Evolutionary conservation across 2,888 invertebrate species (phyloP).

Genomic region (Margaritifera margaritifera): DNA sequence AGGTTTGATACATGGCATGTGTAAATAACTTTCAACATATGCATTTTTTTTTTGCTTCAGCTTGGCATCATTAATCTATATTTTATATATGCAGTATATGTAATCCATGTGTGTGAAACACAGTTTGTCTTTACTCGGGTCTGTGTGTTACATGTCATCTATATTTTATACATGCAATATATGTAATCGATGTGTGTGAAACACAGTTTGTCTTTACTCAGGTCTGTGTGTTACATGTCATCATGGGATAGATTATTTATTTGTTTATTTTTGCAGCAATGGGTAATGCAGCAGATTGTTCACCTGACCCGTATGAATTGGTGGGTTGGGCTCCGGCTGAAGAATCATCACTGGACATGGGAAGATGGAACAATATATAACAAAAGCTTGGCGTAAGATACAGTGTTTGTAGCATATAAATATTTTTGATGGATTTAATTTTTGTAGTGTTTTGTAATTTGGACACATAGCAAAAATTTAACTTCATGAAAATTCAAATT

Average conservation of each 20-base stretch:
- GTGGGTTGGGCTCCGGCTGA: constrained; percentile 41
- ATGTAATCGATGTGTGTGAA: no score
- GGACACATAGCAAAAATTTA: neutral
- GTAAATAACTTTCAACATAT: no score
- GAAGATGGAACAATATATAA: constrained; percentile 40
- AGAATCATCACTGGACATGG: constrained; percentile 45
- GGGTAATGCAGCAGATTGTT: constrained; percentile 26
- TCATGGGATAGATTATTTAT: neutral
- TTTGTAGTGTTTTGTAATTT: neutral
- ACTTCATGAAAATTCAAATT: neutral
- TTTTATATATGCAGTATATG: no score
- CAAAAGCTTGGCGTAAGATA: constrained; percentile 36
- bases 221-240: neutral
- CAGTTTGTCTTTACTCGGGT: no score
- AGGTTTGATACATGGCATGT: no score
- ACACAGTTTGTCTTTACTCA: neutral
- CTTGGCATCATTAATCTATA: no score
- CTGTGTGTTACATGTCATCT: no score
- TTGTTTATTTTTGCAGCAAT: constrained; percentile 69
- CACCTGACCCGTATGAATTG: constrained; percentile 32
- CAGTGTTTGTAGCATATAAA: neutral
- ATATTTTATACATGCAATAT: no score
- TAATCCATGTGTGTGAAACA: no score
- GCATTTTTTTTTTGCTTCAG: no score
- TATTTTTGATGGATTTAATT: neutral